phyloP scores from a whole-genome alignment of 2,113 vertebrate genomes.

The Silurus glanis region DNA sequence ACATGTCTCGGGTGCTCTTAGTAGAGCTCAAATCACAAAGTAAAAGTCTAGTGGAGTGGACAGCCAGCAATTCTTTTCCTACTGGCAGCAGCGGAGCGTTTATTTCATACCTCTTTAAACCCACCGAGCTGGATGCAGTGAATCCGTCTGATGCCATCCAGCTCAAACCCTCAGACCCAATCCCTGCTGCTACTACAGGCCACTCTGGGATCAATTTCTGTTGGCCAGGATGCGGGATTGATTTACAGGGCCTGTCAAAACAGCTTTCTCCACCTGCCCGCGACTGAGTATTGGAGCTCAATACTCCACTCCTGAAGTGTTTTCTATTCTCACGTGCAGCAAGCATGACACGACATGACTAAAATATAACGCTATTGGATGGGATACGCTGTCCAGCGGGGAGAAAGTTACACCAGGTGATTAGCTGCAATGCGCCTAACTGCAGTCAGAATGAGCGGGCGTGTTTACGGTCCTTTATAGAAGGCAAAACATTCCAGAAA shows the following conservation, averaged over 20 bases:
- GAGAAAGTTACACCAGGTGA: background rate
- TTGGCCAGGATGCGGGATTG: constrained; percentile 70
- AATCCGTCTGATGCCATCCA: constrained; percentile 73
- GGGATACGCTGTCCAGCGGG: background rate
- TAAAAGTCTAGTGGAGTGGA: constrained; percentile 52
- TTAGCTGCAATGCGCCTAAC: background rate
- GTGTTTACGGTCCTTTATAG: background rate
- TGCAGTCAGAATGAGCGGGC: background rate
- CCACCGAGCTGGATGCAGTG: constrained; percentile 61
- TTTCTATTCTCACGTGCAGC: background rate
- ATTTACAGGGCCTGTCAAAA: constrained; percentile 78
- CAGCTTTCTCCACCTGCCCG: constrained; percentile 68
- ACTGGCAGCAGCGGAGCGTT: constrained; percentile 63
- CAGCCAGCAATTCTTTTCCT: constrained; percentile 56
- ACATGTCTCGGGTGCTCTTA: constrained; percentile 52
- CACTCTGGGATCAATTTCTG: constrained; percentile 75
- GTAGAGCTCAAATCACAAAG: constrained; percentile 38
- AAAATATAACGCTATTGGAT: background rate
- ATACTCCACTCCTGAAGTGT: background rate
- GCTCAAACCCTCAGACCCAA: constrained; percentile 70
- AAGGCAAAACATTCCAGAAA: constrained; percentile 55
- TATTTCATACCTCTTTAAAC: constrained; percentile 78
- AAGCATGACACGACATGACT: background rate
- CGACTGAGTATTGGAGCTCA: constrained; percentile 46
- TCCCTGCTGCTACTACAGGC: constrained; percentile 64